Base-by-base conservation (phyloP, 2,888 invertebrate genomes). In the Chironomus riparius region DNA sequence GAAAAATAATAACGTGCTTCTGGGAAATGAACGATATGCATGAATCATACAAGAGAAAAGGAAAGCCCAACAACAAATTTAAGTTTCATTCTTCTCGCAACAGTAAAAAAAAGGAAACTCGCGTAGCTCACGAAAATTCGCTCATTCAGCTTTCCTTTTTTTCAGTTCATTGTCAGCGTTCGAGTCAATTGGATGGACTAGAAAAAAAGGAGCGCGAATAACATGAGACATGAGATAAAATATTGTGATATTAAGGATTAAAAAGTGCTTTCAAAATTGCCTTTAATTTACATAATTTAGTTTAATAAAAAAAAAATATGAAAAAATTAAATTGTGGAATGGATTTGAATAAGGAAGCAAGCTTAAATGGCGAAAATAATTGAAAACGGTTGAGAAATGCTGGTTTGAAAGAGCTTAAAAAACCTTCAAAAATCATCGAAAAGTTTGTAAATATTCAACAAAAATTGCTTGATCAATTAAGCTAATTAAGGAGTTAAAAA, bases 161-260 rank as follows among this genome's bases (percentile, higher is more conserved):
- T 21, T 65, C 21, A 65, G 65, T 65, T 65, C 65, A 65, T 18
- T 65, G 65, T 65, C 65, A 65, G 65, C 65, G 65, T 24, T 65
- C 65, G 65, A 65, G 65, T 24, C 18, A 65, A 13, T 24, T 24
- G 22, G 22, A 21, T 24, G 21, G 65, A 21, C 21, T n/a, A 56
- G 21, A 13, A 65, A 22, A 65, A 65, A 65, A 21, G 13, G 21
- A 38, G 38, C 65, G 24, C 65, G 65, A 13, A 13, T 65, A 24
- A 7, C 22, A 65, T 65, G 65, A 65, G 56, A 18, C 15, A 18
- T 56, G 50, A 15, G 28, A 28, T 28, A 28, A 10, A 56, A 56
- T 56, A 18, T 15, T 56, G 56, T 56, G 56, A 56, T 56, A 56
- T 50, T 15, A 50, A 15, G 50, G 50, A 15, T 15, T 15, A 56